Percentiles rank a stretch among this genome's conserved stretches.
Conservation (phyloP, 1,140 invertebrate species). For the Calliopsis andreniformis region DNA sequence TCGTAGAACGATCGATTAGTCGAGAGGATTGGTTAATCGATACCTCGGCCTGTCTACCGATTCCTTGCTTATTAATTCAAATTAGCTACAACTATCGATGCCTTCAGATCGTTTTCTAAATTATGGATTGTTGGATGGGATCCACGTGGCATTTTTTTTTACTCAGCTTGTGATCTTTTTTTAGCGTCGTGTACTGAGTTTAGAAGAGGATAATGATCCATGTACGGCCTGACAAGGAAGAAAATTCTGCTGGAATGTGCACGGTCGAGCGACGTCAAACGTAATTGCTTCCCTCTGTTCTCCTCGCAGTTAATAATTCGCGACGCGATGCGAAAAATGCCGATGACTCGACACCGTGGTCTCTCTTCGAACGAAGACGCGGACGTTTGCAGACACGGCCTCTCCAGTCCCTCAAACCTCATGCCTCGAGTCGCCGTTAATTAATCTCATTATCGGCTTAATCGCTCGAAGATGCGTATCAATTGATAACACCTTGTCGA, state of each 20-base stretch:
- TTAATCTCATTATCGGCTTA: slow-evolving; percentile 65
- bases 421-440: slow-evolving; percentile 42
- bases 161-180: too few relatives aligned
- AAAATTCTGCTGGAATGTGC: slow-evolving; percentile 28
- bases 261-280: slow-evolving; percentile 8
- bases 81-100: background rate
- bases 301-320: slow-evolving; percentile 36
- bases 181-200: too few relatives aligned
- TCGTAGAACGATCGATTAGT: background rate
- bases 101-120: background rate
- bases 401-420: slow-evolving; percentile 17
- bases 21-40: slow-evolving; percentile 6
- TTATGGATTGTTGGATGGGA: background rate
- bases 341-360: slow-evolving; percentile 37
- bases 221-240: background rate
- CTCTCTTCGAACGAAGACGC: background rate
- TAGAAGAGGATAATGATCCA: background rate
- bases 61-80: background rate
- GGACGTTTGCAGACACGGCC: background rate
- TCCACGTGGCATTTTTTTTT: too few relatives aligned
- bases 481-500: slow-evolving; percentile 60
- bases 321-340: slow-evolving; percentile 36
- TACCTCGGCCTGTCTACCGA: background rate
- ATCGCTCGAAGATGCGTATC: slow-evolving; percentile 63
- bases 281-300: slow-evolving; percentile 37